Conservation (phyloP, 2,113 vertebrate genomes). For the Cephalopholis sonnerati region DNA sequence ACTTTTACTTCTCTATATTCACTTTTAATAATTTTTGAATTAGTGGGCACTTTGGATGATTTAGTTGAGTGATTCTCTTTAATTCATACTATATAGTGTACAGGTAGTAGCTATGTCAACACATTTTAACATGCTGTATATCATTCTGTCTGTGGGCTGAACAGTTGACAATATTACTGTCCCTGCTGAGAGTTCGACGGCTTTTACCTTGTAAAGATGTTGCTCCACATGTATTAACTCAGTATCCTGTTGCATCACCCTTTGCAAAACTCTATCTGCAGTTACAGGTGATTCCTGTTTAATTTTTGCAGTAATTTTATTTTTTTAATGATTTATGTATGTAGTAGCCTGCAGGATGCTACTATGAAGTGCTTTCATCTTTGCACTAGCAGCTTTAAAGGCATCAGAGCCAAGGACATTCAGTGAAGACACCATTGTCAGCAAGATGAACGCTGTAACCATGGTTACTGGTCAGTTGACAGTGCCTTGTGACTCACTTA, state of each 20-base stretch:
- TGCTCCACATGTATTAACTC: neutral
- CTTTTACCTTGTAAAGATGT: neutral
- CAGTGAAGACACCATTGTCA: constrained; percentile 45
- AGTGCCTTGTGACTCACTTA: constrained; percentile 74
- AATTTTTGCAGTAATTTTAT: neutral
- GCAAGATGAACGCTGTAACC: constrained; percentile 49
- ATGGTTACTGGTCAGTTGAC: constrained; percentile 70
- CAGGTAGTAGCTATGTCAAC: constrained; percentile 16
- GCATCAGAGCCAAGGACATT: constrained; percentile 48
- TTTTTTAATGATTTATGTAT: constrained; percentile 14
- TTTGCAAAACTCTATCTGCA: neutral
- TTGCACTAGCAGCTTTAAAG: constrained; percentile 54
- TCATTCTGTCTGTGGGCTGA: neutral
- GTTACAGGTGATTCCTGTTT: constrained; percentile 6
- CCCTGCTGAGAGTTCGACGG: neutral
- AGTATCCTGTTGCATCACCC: neutral
- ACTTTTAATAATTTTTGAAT: neutral
- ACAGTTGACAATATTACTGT: constrained; percentile 8
- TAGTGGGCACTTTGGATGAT: neutral
- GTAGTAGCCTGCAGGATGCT: constrained; percentile 16
- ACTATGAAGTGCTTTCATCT: constrained; percentile 45
- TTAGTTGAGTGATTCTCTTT: constrained; percentile 1
- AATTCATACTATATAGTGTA: constrained; percentile 16
- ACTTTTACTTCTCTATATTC: constrained; percentile 32
- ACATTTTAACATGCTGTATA: constrained; percentile 25